Evolutionary conservation across 2,797 vertebrate species (phyloP).

Genomic region (Myotis myotis): DNA sequence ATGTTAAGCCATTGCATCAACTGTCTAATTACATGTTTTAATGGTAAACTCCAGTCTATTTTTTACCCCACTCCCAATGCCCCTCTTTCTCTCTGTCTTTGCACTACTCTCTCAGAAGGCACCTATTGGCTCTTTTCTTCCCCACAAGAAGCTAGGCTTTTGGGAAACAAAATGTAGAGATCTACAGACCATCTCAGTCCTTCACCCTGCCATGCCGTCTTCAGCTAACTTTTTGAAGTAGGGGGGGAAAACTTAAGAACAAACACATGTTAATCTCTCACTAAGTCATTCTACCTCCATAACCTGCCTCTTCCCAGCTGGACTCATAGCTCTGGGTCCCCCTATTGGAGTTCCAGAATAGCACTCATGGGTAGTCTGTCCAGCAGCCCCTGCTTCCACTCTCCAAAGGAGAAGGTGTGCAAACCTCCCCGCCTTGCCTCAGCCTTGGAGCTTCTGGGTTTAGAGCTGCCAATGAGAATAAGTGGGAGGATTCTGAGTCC

Average conservation of each 20-base stretch:
- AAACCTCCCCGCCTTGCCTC: background rate
- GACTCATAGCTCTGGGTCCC: background rate
- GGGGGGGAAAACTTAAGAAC: background rate
- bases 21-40: background rate
- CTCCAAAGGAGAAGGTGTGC: background rate
- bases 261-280: background rate
- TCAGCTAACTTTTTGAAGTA: background rate
- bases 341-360: background rate
- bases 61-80: background rate
- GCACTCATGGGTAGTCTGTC: accelerated
- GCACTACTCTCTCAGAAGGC: background rate
- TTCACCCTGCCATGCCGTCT: background rate
- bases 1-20: background rate
- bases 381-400: background rate
- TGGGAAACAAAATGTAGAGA: background rate
- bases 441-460: background rate
- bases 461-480: background rate
- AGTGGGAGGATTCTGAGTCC: background rate
- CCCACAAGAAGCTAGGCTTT: background rate
- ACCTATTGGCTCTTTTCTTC: background rate
- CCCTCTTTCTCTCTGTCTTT: background rate
- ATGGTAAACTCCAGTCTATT: background rate
- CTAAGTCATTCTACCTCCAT: background rate
- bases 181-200: background rate
- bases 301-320: background rate